Conservation (phyloP, 2,888 invertebrate genomes). For the Microchrysa polita region DNA sequence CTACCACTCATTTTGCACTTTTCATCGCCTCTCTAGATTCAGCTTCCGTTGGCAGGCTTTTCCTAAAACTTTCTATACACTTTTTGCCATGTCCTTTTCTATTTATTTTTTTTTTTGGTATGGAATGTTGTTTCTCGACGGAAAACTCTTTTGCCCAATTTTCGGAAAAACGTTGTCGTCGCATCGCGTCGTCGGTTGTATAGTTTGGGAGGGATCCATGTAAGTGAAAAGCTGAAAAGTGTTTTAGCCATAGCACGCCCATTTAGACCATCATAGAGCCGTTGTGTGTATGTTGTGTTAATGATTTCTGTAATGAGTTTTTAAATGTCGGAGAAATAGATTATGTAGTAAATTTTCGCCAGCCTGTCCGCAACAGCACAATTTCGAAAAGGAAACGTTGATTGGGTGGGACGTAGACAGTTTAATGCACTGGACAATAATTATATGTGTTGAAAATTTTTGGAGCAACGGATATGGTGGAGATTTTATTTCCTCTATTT, state of each 20-base stretch:
- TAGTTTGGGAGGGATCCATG: too few relatives aligned
- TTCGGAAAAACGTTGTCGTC: too few relatives aligned
- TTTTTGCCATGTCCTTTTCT: background rate
- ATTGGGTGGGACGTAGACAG: background rate
- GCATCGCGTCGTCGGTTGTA: too few relatives aligned
- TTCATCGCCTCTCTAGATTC: too few relatives aligned
- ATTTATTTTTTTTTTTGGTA: background rate
- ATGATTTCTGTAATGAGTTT: slow-evolving; percentile 28
- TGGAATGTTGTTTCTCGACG: background rate
- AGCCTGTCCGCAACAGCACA: slow-evolving; percentile 15
- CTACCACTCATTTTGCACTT: too few relatives aligned
- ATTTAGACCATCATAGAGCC: too few relatives aligned
- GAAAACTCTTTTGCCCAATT: background rate
- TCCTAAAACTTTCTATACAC: background rate
- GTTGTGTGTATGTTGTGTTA: slow-evolving; percentile 12
- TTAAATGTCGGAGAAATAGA: slow-evolving; percentile 26
- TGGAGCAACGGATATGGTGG: background rate
- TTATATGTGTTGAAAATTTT: background rate
- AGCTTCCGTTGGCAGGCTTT: background rate
- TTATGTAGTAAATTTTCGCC: background rate
- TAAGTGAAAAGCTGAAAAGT: too few relatives aligned
- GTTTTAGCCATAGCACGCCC: too few relatives aligned
- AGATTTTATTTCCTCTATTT: too few relatives aligned
- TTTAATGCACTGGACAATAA: background rate
- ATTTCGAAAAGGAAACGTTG: too few relatives aligned